Conservation (phyloP, 2,888 invertebrate species). For the Carcina quercana region DNA sequence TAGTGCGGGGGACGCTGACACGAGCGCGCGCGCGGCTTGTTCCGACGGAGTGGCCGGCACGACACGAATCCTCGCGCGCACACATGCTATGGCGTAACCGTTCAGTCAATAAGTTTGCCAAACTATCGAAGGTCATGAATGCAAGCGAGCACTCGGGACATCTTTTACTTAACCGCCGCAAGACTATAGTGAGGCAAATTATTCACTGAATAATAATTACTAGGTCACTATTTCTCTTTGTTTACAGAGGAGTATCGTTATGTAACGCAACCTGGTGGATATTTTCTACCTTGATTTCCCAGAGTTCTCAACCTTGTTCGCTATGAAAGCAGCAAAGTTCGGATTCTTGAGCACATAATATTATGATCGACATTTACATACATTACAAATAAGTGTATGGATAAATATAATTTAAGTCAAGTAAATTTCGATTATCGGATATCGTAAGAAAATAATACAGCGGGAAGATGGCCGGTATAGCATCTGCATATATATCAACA, state of each 20-base stretch:
- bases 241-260: not conserved
- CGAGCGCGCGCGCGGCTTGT: slow-evolving; percentile 47
- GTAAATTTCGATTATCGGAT: no score
- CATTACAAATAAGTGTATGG: no score
- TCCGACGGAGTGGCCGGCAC: slow-evolving; percentile 41
- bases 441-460: no score
- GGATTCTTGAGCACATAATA: no score
- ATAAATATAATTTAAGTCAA: no score
- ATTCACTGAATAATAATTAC: slow-evolving; percentile 53
- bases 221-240: slow-evolving; percentile 41
- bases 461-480: no score
- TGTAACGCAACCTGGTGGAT: not conserved
- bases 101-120: slow-evolving; percentile 67
- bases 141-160: slow-evolving; percentile 51
- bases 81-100: slow-evolving; percentile 58
- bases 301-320: no score
- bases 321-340: no score
- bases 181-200: slow-evolving; percentile 43
- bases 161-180: slow-evolving; percentile 49
- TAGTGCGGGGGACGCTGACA: slow-evolving; percentile 22
- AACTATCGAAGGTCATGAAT: slow-evolving; percentile 66
- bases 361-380: no score
- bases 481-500: no score
- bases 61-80: slow-evolving; percentile 35
- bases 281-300: no score